A percentile compares a stretch with the other conserved stretches of the same genome.
Evolutionary conservation across 2,888 invertebrate genomes (phyloP).

Genomic region (Cosmorhoe ocellata): DNA sequence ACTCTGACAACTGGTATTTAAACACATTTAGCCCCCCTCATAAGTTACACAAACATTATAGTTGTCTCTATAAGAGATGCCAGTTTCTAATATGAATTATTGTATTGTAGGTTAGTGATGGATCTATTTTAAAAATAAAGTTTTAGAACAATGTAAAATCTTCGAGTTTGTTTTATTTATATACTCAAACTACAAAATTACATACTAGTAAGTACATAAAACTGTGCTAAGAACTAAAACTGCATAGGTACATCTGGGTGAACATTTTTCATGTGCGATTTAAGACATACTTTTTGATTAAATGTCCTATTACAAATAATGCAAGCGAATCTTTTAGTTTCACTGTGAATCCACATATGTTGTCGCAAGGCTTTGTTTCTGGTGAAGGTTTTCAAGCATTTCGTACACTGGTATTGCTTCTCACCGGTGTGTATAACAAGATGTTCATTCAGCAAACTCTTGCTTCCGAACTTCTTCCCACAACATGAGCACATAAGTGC

Average conservation of each 20-base stretch:
- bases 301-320: conserved; percentile 63
- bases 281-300: conserved; percentile 67
- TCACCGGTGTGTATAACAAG: conserved; percentile 74
- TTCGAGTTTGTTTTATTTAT: too few species aligned
- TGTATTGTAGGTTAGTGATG: too few species aligned
- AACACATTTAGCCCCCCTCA: too few species aligned
- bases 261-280: conserved; percentile 56
- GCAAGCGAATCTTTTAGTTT: conserved; percentile 61
- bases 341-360: conserved; percentile 71
- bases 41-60: too few species aligned
- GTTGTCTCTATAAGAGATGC: too few species aligned
- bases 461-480: conserved; percentile 55
- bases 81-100: too few species aligned
- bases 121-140: too few species aligned
- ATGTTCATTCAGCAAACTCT: conserved; percentile 62
- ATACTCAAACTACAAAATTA: too few species aligned
- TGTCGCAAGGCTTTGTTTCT: conserved; percentile 70
- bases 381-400: conserved; percentile 76
- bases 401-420: conserved; percentile 64
- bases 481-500: conserved; percentile 58
- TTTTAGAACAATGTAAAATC: too few species aligned
- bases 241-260: conserved; percentile 53
- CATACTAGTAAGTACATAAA: too few species aligned
- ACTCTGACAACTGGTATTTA: too few species aligned
- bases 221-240: background rate